Percentiles rank a stretch among this genome's conserved stretches.
phyloP scores from a whole-genome alignment of 2,888 invertebrate species.

The Cantharis nigra region DNA sequence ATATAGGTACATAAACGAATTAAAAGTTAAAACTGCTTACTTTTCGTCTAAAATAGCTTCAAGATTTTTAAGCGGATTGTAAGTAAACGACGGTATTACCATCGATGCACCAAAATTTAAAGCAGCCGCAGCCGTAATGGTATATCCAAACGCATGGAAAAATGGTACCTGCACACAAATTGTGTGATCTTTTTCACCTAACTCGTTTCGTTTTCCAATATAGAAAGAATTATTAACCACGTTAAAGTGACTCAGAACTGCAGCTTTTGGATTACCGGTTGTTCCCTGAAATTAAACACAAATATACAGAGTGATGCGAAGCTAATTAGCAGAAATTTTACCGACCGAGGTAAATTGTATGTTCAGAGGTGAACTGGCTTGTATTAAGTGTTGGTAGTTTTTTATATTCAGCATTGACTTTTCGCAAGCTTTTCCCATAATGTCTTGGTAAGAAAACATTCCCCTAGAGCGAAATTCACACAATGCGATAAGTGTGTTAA shows the following conservation, averaged over 20 bases:
- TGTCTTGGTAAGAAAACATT: conserved; percentile 52
- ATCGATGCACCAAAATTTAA: conserved; percentile 66
- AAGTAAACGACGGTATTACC: conserved; percentile 64
- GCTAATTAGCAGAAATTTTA: conserved; percentile 41
- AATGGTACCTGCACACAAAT: conserved; percentile 74
- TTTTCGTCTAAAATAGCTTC: conserved; percentile 45
- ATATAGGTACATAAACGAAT: too few species aligned
- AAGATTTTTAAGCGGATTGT: conserved; percentile 67
- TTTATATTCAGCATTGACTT: conserved; percentile 47
- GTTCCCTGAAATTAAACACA: conserved; percentile 50
- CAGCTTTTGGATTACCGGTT: conserved; percentile 75
- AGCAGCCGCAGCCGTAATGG: conserved; percentile 63
- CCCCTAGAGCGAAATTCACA: conserved; percentile 50
- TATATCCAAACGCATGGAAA: conserved; percentile 82
- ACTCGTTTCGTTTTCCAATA: conserved; percentile 60
- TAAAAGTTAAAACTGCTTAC: not conserved
- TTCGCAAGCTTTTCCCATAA: conserved; percentile 47
- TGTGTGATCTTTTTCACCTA: conserved; percentile 57
- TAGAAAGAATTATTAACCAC: conserved; percentile 77
- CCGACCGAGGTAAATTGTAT: conserved; percentile 84
- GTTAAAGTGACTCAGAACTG: conserved; percentile 70
- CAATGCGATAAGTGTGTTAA: not conserved
- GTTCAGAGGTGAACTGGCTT: conserved; percentile 72
- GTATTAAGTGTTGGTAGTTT: conserved; percentile 58
- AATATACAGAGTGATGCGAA: not conserved